Base-by-base conservation (phyloP, 2,888 invertebrate species). In the Electrophaes corylata region DNA sequence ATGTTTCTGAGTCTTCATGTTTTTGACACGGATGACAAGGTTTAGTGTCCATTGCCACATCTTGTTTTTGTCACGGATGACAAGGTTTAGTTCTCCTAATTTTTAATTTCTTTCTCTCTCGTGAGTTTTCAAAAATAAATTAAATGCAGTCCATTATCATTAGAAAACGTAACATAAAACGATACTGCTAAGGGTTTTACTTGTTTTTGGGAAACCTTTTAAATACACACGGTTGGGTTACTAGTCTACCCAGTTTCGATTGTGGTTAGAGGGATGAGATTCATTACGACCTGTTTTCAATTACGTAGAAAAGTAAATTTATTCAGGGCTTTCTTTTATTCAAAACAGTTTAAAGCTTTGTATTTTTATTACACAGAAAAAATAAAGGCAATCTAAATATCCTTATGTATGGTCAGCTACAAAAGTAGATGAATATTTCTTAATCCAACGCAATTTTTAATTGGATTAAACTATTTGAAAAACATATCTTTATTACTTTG, bases 41-140 rank as follows among this genome's bases (percentile, higher is more conserved):
- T n/a, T n/a, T n/a, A n/a, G n/a, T n/a, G n/a, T n/a, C n/a, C n/a
- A n/a, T n/a, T n/a, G n/a, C n/a, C n/a, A n/a, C n/a, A n/a, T n/a
- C n/a, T n/a, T n/a, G n/a, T n/a, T n/a, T n/a, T n/a, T n/a, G n/a
- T n/a, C n/a, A n/a, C n/a, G n/a, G n/a, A n/a, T n/a, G n/a, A 10
- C 26, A 37, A 81, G 83, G 86, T 87, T 83, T 82, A 76, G 73
- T 83, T 80, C 75, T 82, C 82, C 81, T 62, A 66, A 62, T 60
- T 14, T 55, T 65, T 55, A 57, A n/a, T 77, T 78, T 70, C 74
- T 66, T 69, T 79, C 61, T 46, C 61, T 67, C 71, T 41, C 55
- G 19, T 54, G 51, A 19, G 26, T 37, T 40, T 50, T 43, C n/a
- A n/a, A n/a, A n/a, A n/a, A n/a, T n/a, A n/a, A n/a, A n/a, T n/a